Conservation (phyloP, 1,140 invertebrate genomes). For the Drosophila ambigua region DNA sequence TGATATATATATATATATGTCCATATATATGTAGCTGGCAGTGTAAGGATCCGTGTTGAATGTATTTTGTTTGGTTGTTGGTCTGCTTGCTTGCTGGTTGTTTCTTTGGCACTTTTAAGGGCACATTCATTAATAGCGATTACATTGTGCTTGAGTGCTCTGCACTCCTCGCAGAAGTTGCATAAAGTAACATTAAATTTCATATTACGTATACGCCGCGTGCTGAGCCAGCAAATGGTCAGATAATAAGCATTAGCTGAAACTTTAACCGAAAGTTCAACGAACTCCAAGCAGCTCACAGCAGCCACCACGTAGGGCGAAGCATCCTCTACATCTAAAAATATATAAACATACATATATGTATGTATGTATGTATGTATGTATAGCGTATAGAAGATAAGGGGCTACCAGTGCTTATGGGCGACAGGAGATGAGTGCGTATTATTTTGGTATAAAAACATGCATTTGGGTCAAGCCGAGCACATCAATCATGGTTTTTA, state of each 20-base stretch:
- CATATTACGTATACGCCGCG: constrained; percentile 67
- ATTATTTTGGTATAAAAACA: constrained; percentile 76
- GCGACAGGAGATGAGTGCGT: constrained; percentile 27
- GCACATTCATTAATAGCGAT: constrained; percentile 71
- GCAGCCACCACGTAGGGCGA: neutral
- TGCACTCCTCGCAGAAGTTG: constrained; percentile 24
- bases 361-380: neutral
- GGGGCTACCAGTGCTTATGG: constrained; percentile 32
- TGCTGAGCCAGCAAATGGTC: constrained; percentile 60
- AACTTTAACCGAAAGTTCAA: constrained; percentile 35
- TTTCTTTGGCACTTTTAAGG: constrained; percentile 51
- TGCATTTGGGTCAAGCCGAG: constrained; percentile 76
- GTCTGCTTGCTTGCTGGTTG: constrained; percentile 30
- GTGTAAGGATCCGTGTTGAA: constrained; percentile 11
- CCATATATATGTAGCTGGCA: constrained; percentile 8
- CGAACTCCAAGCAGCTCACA: constrained; percentile 10
- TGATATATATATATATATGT: constrained; percentile 2
- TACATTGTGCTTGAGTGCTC: constrained; percentile 60
- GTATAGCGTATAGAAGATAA: constrained; percentile 1
- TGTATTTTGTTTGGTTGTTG: constrained; percentile 41
- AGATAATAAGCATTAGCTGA: constrained; percentile 65
- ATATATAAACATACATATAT: constrained; percentile 4
- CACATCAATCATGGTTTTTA: constrained; percentile 79
- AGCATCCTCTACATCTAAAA: neutral
- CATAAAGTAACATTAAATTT: constrained; percentile 73